Conservation (phyloP, 35 echinoderm and acorn worm species). For the Amphiura filiformis region DNA sequence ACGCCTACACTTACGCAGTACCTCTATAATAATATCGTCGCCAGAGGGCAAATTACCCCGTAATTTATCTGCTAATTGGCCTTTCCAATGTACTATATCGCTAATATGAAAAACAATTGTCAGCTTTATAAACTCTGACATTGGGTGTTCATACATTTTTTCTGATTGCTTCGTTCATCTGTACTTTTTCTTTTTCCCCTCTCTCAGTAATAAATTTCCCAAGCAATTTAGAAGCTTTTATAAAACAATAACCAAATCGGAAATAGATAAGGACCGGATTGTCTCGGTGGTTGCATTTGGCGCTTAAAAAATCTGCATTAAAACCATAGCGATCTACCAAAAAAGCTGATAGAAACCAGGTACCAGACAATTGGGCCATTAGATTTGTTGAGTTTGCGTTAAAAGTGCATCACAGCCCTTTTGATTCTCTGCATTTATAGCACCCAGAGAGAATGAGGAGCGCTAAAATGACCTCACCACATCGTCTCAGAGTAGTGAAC, state of each 20-base stretch:
- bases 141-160: conserved; percentile 1
- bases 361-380: conserved; percentile 7
- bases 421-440: not conserved
- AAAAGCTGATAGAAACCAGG: not conserved
- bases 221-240: conserved; percentile 9
- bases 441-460: not conserved
- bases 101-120: not conserved
- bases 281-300: not conserved
- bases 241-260: conserved; percentile 2
- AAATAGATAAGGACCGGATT: not conserved
- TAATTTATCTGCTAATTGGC: not conserved
- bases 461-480: not conserved
- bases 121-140: not conserved
- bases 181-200: conserved; percentile 1
- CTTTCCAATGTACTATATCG: not conserved
- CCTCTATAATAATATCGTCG: not conserved
- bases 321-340: not conserved
- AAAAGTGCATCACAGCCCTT: not conserved
- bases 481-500: not conserved
- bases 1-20: no score
- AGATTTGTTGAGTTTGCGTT: conserved; percentile 9
- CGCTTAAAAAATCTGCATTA: not conserved
- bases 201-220: not conserved
- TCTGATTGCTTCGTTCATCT: conserved; percentile 3
- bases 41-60: conserved; percentile 11